Base-by-base conservation (phyloP, 2,888 invertebrate genomes). In the Cerastoderma edule region DNA sequence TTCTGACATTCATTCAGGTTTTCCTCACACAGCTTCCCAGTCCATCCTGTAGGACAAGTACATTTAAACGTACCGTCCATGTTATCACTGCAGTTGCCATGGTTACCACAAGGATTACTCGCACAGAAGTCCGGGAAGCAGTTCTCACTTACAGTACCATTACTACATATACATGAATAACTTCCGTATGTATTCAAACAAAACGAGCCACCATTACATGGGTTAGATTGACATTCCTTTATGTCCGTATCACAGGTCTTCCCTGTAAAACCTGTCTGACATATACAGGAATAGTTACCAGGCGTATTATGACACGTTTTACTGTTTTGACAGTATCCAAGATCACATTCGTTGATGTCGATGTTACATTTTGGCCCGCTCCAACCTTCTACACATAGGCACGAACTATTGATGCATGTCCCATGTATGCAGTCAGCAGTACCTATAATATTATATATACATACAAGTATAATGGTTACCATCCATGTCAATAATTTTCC, bases 121-220 rank as follows among this genome's bases (percentile, higher is more conserved):
- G 28, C n/a, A 63, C 80, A 80, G 27, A 53, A 66, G 33, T 80
- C 74, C 10, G 60, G 30, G 10, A 50, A 95, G 93, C 98, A 98
- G n/a, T 95, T 95, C 81, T 95, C 94, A 33, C 97, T 97, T 89
- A 96, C 95, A 93, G 95, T 96, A 0, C 97, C 98, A 84, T 95
- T 95, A 46, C 95, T 95, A 93, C 98, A 98, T 50, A 95, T 94
- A 93, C 98, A 98, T 92, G 96, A 96, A 94, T 96, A 97, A 73
- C 95, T 94, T 16, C 82, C 82, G 33, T 72, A 76, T 8, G 82
- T 69, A 33, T 82, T 82, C 27, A 78, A 19, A 48, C 82, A 82
- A 0, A 71, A 35, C 0, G 27, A 54, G 4, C 74, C 72, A 30
- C 57, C 63, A n/a, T 48, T 46, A 44, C 82, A 82, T 22, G 80